Evolutionary conservation across 2,888 invertebrate genomes (phyloP), one percentile per base, ranked within the genome.

Genomic region (Campoplex nolae): DNA sequence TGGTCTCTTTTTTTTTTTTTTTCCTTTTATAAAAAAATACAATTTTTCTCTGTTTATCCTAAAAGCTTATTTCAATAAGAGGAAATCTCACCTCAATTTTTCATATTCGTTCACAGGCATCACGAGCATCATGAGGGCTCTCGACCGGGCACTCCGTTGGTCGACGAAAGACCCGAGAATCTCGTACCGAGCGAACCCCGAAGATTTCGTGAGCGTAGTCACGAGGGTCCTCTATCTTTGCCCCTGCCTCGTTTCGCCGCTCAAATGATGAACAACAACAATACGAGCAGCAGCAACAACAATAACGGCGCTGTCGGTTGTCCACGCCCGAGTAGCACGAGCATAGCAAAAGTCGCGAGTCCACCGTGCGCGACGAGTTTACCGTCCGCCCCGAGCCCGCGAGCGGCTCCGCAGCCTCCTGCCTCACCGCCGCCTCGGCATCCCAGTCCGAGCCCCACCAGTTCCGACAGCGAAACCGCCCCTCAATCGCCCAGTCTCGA

Each of bases 181-280:
- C 95, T 96, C 88, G 95, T 96, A 86, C 97, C 97, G 13, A 96
- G 96, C 86, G 97, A 98, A 94, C 98, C 98, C 32, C 96, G 98
- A 85, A 96, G 97, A 73, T 95, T 96, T 91, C 94, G 95, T 90
- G 95, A 97, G 95, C 91, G 95, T 96, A 93, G 95, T 96, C 95
- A 94, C 93, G 96, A 94, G 86, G 96, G 96, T 18, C 97, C 98
- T 51, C 96, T 98, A 94, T 97, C 97, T 91, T 95, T 98, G 91
- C 98, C 98, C 35, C 95, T 98, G 91, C 98, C 98, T 62, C 97
- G 97, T 95, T 98, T 98, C 94, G 98, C 98, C 28, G 96, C 97
- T 84, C 96, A 96, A 93, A 95, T 97, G 94, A 88, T 94, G 90
- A 94, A 94, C 89, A 93, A 92, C 88, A 92, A 92, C 91, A 95